phyloP scores from a whole-genome alignment of 2,113 vertebrate species.

The Oreochromis aureus region DNA sequence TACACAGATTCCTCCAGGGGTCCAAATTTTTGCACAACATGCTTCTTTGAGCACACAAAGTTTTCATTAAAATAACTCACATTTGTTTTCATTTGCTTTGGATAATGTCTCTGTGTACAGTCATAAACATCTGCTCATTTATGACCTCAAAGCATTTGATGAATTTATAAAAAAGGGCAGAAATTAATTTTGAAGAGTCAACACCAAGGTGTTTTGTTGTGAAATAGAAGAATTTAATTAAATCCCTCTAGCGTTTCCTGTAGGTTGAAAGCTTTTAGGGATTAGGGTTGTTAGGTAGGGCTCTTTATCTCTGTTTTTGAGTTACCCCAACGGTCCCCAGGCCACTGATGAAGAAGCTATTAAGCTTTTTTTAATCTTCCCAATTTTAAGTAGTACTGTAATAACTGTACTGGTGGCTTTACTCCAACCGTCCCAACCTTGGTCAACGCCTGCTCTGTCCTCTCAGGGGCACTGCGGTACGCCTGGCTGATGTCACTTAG shows the following conservation, averaged over 20 bases:
- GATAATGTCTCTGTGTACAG: neutral
- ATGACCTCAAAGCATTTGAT: neutral
- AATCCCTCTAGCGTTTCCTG: neutral
- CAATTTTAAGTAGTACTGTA: neutral
- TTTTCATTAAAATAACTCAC: neutral
- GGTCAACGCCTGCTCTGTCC: slow-evolving; percentile 83
- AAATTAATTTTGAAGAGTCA: neutral
- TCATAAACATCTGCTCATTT: neutral
- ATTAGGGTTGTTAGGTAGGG: neutral
- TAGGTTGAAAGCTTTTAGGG: neutral
- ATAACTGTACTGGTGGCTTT: neutral
- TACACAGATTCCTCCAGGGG: neutral
- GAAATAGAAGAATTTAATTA: neutral
- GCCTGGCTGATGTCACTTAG: slow-evolving; percentile 88
- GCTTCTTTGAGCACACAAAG: neutral
- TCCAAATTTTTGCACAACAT: neutral
- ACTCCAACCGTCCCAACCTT: slow-evolving; percentile 66
- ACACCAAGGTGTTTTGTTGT: neutral
- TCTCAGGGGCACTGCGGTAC: slow-evolving; percentile 83
- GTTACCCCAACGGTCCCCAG: neutral
- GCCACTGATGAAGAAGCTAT: neutral
- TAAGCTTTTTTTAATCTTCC: neutral
- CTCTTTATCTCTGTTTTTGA: neutral
- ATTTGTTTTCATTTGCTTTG: neutral
- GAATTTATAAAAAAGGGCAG: neutral